Conservation (phyloP, 1,140 invertebrate genomes). For the Drosophila kikkawai region DNA sequence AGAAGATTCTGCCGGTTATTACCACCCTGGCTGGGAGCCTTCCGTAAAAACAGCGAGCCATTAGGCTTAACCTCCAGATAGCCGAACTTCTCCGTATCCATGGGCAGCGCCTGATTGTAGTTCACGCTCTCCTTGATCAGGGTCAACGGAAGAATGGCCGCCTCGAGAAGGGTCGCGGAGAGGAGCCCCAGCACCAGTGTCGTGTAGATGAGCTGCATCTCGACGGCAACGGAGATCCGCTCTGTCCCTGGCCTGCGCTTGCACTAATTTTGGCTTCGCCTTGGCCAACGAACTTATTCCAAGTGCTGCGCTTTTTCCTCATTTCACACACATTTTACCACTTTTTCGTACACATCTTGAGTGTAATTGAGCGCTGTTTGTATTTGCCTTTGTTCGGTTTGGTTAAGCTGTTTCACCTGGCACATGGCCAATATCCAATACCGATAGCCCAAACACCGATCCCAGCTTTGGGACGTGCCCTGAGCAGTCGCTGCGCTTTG, state of each 20-base stretch:
- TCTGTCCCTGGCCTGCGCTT: conserved; percentile 54
- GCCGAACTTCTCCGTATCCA: conserved; percentile 56
- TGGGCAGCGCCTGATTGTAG: not conserved
- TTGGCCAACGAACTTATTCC: conserved; percentile 70
- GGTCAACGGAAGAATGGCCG: conserved; percentile 53
- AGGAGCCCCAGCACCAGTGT: conserved; percentile 28
- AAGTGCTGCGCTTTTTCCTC: conserved; percentile 59
- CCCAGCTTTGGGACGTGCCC: conserved; percentile 41
- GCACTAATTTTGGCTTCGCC: conserved; percentile 64
- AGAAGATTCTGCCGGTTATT: conserved; percentile 60
- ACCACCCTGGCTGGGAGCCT: conserved; percentile 31
- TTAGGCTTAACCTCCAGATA: conserved; percentile 74
- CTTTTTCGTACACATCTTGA: conserved; percentile 29
- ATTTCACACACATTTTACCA: conserved; percentile 21
- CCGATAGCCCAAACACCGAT: conserved; percentile 5
- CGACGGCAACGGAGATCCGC: conserved; percentile 25
- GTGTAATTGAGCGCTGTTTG: conserved; percentile 70
- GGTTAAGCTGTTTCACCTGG: conserved; percentile 54
- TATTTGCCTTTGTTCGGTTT: conserved; percentile 50
- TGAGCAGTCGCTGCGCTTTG: conserved; percentile 50
- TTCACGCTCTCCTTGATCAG: conserved; percentile 11
- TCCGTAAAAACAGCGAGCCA: conserved; percentile 59
- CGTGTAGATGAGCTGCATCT: conserved; percentile 47
- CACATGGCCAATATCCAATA: conserved; percentile 59
- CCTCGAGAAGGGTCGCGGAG: conserved; percentile 28